Percentiles rank a stretch among this genome's conserved stretches.
Conservation (phyloP, 2,113 vertebrate species). For the Malaclemys terrapin region DNA sequence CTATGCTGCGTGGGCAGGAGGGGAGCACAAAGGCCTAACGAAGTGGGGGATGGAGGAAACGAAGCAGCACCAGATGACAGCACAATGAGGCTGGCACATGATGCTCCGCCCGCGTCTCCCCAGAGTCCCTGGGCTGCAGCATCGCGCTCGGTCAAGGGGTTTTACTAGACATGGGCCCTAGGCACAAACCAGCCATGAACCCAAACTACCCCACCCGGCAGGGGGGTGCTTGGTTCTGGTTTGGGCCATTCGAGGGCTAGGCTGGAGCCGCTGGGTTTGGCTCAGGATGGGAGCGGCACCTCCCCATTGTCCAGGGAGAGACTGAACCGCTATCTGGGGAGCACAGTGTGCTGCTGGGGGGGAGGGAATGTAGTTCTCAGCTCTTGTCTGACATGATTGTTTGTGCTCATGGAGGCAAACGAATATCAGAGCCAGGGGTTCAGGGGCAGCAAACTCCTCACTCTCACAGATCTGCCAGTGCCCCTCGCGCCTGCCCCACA, state of each 20-base stretch:
- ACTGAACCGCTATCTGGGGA: not conserved
- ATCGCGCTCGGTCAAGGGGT: not conserved
- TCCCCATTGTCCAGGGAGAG: too few species aligned
- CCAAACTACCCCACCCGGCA: not conserved
- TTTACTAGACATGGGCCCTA: not conserved
- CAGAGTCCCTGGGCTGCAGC: not conserved
- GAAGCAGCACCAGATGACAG: not conserved
- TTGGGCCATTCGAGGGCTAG: not conserved
- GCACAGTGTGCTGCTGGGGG: too few species aligned
- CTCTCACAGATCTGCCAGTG: not conserved
- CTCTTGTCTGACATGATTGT: not conserved
- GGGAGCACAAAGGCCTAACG: not conserved
- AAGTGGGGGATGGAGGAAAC: not conserved
- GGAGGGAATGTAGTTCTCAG: not conserved
- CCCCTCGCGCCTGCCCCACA: too few species aligned
- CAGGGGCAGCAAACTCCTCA: not conserved
- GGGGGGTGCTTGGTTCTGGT: too few species aligned
- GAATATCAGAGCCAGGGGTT: not conserved
- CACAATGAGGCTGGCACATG: not conserved
- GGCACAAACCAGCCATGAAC: not conserved
- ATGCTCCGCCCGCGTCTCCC: not conserved
- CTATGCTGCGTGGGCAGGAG: fast-evolving
- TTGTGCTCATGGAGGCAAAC: too few species aligned
- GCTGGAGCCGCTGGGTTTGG: not conserved
- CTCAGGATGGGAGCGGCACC: too few species aligned